Percentiles rank a stretch among this genome's conserved stretches.
Evolutionary conservation across 1,140 invertebrate species (phyloP).

Genomic region (Mycetomoellerius zeteki): DNA sequence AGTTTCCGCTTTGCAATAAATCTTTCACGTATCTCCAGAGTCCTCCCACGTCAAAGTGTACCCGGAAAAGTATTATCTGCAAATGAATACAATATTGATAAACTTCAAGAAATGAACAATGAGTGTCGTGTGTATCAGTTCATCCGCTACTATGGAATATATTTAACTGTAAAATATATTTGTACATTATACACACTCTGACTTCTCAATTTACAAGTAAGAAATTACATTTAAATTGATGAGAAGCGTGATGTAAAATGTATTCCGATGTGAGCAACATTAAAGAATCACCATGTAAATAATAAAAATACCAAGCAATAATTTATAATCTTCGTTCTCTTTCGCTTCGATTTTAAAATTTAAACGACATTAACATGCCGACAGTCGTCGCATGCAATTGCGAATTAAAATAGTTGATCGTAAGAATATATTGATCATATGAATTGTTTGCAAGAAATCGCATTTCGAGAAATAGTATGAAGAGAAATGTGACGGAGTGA

Average conservation of each 20-base stretch:
- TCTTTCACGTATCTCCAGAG: neutral
- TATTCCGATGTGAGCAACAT: neutral
- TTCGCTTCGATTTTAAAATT: neutral
- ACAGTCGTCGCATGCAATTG: neutral
- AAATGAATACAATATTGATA: neutral
- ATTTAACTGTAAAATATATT: slow-evolving; percentile 1
- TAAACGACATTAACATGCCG: neutral
- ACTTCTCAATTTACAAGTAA: neutral
- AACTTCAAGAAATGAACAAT: neutral
- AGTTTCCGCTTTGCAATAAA: neutral
- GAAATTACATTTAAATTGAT: neutral
- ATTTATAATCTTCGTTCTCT: neutral
- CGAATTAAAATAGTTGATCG: neutral
- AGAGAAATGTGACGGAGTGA: no score
- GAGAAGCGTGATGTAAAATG: neutral
- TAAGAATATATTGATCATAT: neutral
- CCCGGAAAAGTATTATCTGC: neutral
- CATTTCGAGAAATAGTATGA: no score
- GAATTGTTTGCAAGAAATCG: neutral
- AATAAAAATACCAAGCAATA: neutral
- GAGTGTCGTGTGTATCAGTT: neutral
- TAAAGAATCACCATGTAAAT: neutral
- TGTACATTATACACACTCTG: no score
- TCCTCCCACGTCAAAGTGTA: neutral
- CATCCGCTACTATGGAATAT: neutral